Evolutionary conservation across 2,797 vertebrate genomes (phyloP).

Genomic region (Takifugu ocellatus): DNA sequence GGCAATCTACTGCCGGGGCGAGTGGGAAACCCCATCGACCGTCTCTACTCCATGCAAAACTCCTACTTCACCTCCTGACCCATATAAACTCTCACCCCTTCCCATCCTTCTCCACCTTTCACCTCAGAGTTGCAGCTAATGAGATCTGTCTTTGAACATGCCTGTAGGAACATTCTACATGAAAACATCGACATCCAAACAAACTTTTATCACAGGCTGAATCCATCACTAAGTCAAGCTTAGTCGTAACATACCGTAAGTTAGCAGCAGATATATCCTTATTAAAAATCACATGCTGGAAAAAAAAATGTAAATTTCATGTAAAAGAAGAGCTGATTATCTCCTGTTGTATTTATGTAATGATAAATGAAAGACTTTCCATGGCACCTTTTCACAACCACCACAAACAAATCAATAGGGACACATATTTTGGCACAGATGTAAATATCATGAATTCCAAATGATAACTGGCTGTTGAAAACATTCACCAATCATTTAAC

Average conservation of each 20-base stretch:
- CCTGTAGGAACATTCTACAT: constrained; percentile 52
- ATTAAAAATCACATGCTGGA: constrained; percentile 67
- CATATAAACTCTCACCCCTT: constrained; percentile 62
- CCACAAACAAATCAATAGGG: constrained; percentile 24
- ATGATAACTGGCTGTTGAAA: constrained; percentile 41
- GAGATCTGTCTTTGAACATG: constrained; percentile 59
- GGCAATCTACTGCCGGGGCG: constrained; percentile 78
- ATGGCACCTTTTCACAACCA: constrained; percentile 54
- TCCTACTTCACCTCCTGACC: constrained; percentile 95
- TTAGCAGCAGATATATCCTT: constrained; percentile 43
- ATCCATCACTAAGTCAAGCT: constrained; percentile 29
- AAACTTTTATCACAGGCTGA: constrained; percentile 41
- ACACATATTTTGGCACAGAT: constrained; percentile 45
- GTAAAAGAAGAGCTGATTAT: constrained; percentile 55
- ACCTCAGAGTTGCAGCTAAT: constrained; percentile 71
- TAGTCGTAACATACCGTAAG: constrained; percentile 21
- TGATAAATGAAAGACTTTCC: constrained; percentile 43
- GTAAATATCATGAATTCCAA: constrained; percentile 36
- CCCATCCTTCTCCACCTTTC: constrained; percentile 58
- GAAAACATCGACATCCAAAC: constrained; percentile 43
- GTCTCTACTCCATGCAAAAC: constrained; percentile 93
- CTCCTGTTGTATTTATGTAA: constrained; percentile 59
- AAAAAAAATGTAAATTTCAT: constrained; percentile 65
- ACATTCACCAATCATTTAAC: constrained; percentile 40
- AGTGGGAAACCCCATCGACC: constrained; percentile 89